Evolutionary conservation across 2,113 vertebrate species (phyloP).

Genomic region (Ivindomyrus marchei): DNA sequence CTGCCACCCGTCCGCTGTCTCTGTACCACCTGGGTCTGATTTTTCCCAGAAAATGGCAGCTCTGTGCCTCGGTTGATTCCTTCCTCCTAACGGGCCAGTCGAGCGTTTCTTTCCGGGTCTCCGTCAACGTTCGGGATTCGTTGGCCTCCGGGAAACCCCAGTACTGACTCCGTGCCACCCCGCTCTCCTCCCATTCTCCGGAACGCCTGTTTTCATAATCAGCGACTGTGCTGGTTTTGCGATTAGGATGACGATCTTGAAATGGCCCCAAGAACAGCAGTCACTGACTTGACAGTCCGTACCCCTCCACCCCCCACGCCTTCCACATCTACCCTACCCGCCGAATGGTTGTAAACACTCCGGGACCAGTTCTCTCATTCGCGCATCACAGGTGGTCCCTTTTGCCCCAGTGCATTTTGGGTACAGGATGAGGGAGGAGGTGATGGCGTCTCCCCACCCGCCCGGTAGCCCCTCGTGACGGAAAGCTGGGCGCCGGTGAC

Average conservation of each 20-base stretch:
- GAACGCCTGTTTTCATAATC: constrained; percentile 51
- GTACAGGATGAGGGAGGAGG: not conserved
- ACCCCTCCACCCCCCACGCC: not conserved
- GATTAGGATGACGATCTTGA: constrained; percentile 39
- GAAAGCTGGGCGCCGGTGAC: constrained; percentile 22
- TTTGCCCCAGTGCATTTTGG: not conserved
- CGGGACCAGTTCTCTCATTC: not conserved
- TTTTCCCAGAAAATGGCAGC: not conserved
- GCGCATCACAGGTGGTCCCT: not conserved
- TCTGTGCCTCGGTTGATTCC: not conserved
- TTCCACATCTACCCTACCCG: not conserved
- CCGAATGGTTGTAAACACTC: not conserved
- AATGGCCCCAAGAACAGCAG: constrained; percentile 12
- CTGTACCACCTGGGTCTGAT: not conserved
- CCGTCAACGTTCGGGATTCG: no score
- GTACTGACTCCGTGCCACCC: constrained; percentile 18
- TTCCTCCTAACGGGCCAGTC: not conserved
- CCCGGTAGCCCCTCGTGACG: not conserved
- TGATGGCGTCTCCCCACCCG: not conserved
- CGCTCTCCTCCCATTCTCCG: constrained; percentile 25
- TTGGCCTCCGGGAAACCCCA: not conserved
- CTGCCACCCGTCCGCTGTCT: not conserved
- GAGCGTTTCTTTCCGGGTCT: not conserved
- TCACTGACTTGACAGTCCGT: constrained; percentile 9
- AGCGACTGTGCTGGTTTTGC: constrained; percentile 39